These are phyloP conservation scores for Scomberomorus guttatus DNA, from an alignment of 2,797 vertebrate genomes.

Conservation along the genomic window DNA sequence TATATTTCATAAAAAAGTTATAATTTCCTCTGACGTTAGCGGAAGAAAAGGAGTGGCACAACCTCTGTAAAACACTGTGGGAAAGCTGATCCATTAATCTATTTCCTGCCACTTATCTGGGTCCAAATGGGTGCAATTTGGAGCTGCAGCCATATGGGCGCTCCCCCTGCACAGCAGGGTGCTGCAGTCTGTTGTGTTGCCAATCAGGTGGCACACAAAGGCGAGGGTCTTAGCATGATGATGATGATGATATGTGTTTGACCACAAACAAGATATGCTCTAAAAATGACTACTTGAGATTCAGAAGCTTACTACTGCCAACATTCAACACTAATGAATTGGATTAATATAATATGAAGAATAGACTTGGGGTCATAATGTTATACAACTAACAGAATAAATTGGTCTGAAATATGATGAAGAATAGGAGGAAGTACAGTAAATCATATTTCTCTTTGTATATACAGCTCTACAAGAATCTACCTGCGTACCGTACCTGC, in stretches of 20 bases:
- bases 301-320: constrained; percentile 11
- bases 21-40: background rate
- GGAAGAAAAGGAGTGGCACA: background rate
- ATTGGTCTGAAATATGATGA: constrained; percentile 30
- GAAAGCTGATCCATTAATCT: constrained; percentile 1
- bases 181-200: constrained; percentile 21
- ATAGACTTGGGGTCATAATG: constrained; percentile 8
- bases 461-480: constrained; percentile 5
- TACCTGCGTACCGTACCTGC: constrained; percentile 29
- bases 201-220: constrained; percentile 30
- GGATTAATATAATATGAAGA: constrained; percentile 26
- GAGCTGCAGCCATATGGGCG: constrained; percentile 51
- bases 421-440: background rate
- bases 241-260: constrained; percentile 33
- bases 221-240: constrained; percentile 1
- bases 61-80: background rate
- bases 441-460: constrained; percentile 18
- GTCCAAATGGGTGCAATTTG: background rate
- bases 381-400: constrained; percentile 30
- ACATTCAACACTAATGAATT: constrained; percentile 8
- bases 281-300: constrained; percentile 11
- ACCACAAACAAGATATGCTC: constrained; percentile 30
- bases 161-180: constrained; percentile 39
- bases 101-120: background rate
- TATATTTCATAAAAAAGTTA: constrained; percentile 2